phyloP scores from a whole-genome alignment of 2,797 vertebrate species.

The Leptoclinus maculatus region DNA sequence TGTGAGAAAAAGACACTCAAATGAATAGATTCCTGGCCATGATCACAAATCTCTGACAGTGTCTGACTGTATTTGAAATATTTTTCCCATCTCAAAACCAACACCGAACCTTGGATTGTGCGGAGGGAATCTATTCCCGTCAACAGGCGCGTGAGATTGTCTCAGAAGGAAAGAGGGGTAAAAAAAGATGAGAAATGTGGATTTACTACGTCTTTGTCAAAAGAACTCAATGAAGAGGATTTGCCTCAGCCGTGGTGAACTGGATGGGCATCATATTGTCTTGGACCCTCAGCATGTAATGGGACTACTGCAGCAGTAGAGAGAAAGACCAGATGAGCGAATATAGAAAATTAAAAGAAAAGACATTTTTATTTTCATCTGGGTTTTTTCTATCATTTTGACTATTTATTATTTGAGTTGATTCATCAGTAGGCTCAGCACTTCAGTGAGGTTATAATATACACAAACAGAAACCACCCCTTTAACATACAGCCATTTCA shows the following conservation, averaged over 20 bases:
- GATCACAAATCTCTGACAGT: slow-evolving; percentile 65
- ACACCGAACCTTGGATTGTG: slow-evolving; percentile 43
- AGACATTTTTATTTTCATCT: slow-evolving; percentile 78
- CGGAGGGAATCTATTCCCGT: slow-evolving; percentile 60
- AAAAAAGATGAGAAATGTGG: slow-evolving; percentile 60
- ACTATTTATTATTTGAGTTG: slow-evolving; percentile 80
- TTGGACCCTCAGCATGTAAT: slow-evolving; percentile 66
- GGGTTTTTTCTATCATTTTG: slow-evolving; percentile 77
- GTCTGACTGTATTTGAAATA: slow-evolving; percentile 65
- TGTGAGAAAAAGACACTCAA: slow-evolving; percentile 57
- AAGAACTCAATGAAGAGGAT: slow-evolving; percentile 68
- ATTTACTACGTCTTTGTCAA: slow-evolving; percentile 64
- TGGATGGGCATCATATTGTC: slow-evolving; percentile 68
- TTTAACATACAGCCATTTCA: slow-evolving; percentile 34
- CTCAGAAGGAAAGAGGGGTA: slow-evolving; percentile 18
- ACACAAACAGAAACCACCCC: slow-evolving; percentile 25
- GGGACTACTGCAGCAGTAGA: slow-evolving; percentile 69
- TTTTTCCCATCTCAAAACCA: slow-evolving; percentile 51
- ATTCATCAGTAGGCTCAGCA: slow-evolving; percentile 62
- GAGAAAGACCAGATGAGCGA: slow-evolving; percentile 59
- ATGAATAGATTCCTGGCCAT: slow-evolving; percentile 59
- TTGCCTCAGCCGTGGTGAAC: slow-evolving; percentile 59
- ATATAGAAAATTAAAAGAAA: slow-evolving; percentile 63
- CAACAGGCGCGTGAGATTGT: slow-evolving; percentile 40
- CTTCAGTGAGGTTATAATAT: slow-evolving; percentile 21